phyloP scores from a whole-genome alignment of 2,888 invertebrate species.

The Dasysyrphus tricinctus region DNA sequence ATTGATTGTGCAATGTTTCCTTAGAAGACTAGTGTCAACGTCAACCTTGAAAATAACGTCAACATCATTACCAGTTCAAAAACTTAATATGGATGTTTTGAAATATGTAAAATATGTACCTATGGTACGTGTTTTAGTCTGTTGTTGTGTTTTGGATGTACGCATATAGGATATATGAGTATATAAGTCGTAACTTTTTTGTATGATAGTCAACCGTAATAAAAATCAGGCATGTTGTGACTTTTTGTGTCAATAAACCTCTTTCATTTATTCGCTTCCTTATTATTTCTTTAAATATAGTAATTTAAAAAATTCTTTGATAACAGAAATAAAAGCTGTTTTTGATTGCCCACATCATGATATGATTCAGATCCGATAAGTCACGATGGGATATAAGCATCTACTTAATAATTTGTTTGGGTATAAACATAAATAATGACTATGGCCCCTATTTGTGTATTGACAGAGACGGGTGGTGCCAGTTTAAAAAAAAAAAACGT shows the following conservation, averaged over 20 bases:
- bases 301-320: not conserved
- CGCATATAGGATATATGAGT: not conserved
- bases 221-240: not conserved
- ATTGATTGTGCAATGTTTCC: constrained; percentile 9
- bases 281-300: not conserved
- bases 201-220: not conserved
- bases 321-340: no score
- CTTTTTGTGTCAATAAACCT: constrained; percentile 5
- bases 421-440: no score
- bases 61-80: not conserved
- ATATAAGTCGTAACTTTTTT: not conserved
- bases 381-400: no score
- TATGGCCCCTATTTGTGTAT: no score
- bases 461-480: no score
- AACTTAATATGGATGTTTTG: not conserved
- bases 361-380: no score
- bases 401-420: no score
- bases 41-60: constrained; percentile 18
- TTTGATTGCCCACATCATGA: no score
- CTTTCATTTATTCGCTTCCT: not conserved
- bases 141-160: not conserved
- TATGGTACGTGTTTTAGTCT: not conserved
- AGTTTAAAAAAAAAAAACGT: no score
- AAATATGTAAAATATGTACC: not conserved
- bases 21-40: not conserved